Evolutionary conservation across 2,113 vertebrate species (phyloP), one percentile per base, ranked within the genome.

Genomic region (Campylomormyrus numenius): DNA sequence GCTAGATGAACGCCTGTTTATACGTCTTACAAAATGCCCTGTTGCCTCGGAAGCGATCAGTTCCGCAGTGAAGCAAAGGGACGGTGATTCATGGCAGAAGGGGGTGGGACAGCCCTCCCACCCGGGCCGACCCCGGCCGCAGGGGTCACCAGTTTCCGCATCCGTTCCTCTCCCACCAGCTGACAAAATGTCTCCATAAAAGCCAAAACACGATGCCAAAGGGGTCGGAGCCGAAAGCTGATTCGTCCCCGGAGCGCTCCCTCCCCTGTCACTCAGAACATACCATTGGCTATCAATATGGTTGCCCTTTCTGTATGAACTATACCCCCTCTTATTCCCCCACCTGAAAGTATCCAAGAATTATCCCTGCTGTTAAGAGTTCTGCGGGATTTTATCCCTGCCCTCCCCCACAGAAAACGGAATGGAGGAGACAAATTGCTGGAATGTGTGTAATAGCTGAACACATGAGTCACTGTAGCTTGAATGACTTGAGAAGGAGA

Each of bases 1-100:
- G 42, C 45, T 24, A 85, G 83, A 45, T 27, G 13, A 53, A n/a
- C 49, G 62, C 80, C 87, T 52, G 89, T 56, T 77, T 88, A 56
- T 11, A 21, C 48, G 45, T 74, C 85, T 62, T 48, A 87, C 84
- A 39, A 77, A 58, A 87, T 48, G 10, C 89, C 85, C 31, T 62
- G 10, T n/a, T 48, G 31, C 27, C 45, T 80, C 70, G 19, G 24
- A 31, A 53, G 35, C 49, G 6, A 70, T 87, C 84, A 74, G 50
- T 90, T 46, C 89, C 19, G 11, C 83, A 86, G 84, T 70, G 52
- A 52, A 88, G 80, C 85, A 88, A 87, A 77, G 66, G 89, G 85
- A 80, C 66, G 46, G 85, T 87, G 85, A 90, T 77, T 74, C 89
- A 90, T 90, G 24, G 84, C 17, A 45, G 45, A 15, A n/a, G 21